A percentile compares a stretch with the other conserved stretches of the same genome.
Conservation (phyloP, 2,888 invertebrate species). For the Thecocarcelia acutangulata region DNA sequence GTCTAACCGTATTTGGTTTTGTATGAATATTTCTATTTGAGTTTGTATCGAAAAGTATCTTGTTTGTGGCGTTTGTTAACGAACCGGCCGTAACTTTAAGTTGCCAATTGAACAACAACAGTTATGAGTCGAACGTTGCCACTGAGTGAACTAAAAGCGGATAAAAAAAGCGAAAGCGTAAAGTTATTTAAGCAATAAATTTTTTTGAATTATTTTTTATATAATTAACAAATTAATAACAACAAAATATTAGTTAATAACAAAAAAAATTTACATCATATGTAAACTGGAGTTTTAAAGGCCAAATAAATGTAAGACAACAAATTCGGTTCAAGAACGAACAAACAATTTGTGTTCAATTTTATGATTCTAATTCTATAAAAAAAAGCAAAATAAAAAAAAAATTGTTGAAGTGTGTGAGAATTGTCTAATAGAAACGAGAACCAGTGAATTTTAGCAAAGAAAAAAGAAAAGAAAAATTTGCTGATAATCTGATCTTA, state of each 20-base stretch:
- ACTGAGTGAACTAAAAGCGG: constrained; percentile 68
- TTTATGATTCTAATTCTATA: constrained; percentile 41
- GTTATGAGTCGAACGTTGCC: constrained; percentile 70
- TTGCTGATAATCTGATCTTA: background rate
- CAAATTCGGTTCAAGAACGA: constrained; percentile 17
- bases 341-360: constrained; percentile 41
- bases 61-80: constrained; percentile 41
- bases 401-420: background rate
- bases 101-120: constrained; percentile 65
- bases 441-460: constrained; percentile 22
- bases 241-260: background rate
- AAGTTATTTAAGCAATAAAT: background rate
- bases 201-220: background rate
- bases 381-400: background rate
- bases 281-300: background rate
- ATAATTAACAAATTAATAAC: constrained; percentile 30
- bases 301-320: constrained; percentile 9
- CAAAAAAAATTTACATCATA: constrained; percentile 5
- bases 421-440: constrained; percentile 13
- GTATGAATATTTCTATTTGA: constrained; percentile 1
- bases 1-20: constrained; percentile 12
- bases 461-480: background rate
- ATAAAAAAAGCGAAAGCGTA: constrained; percentile 28
- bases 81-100: constrained; percentile 60
- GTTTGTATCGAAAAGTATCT: background rate